Percentiles rank a stretch among this genome's conserved stretches.
phyloP scores from a whole-genome alignment of 2,888 invertebrate species.

The Tetragonisca angustula region DNA sequence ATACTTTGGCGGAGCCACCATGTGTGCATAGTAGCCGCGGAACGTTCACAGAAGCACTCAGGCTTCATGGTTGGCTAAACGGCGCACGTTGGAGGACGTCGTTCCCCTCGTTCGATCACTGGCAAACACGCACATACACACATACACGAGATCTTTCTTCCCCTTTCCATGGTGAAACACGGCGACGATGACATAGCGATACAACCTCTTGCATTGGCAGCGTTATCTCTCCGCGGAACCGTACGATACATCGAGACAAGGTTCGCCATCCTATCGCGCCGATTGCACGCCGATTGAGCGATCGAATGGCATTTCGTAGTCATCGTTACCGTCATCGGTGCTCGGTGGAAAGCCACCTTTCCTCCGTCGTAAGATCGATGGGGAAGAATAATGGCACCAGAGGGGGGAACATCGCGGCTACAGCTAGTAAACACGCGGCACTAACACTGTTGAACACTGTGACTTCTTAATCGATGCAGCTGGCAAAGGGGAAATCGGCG shows the following conservation, averaged over 20 bases:
- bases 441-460: not conserved
- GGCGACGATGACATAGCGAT: slow-evolving; percentile 45
- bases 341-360: not conserved
- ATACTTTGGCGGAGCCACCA: not conserved
- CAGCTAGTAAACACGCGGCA: not conserved
- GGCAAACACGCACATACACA: not conserved
- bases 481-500: not conserved
- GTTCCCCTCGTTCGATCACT: not conserved
- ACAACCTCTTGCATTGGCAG: slow-evolving; percentile 33
- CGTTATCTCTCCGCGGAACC: slow-evolving; percentile 16
- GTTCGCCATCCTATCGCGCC: not conserved
- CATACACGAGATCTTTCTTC: not conserved
- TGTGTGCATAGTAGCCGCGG: not conserved
- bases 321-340: not conserved
- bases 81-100: slow-evolving; percentile 7
- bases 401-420: not conserved
- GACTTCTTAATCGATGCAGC: slow-evolving; percentile 11
- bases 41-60: slow-evolving; percentile 32
- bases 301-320: slow-evolving; percentile 7
- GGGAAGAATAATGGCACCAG: not conserved
- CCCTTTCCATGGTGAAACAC: slow-evolving; percentile 5
- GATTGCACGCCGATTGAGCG: slow-evolving; percentile 33
- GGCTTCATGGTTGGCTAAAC: slow-evolving; percentile 54
- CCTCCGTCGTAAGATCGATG: not conserved
- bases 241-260: slow-evolving; percentile 2